These are phyloP conservation scores for Paedocypris sp. DNA, from an alignment of 2,113 vertebrate genomes.

Conservation along the genomic window DNA sequence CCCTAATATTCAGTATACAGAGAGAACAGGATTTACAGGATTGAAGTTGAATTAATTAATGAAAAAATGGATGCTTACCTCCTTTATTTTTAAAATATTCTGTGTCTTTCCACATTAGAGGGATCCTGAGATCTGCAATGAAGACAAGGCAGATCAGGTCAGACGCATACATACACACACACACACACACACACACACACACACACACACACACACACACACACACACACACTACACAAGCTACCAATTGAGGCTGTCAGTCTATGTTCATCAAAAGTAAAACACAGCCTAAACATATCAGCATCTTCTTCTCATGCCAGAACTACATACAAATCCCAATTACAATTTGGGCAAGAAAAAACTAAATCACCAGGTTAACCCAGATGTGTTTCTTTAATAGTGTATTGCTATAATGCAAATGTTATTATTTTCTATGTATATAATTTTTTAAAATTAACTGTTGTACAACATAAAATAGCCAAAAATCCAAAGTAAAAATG, in stretches of 20 bases:
- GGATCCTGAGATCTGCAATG: slow-evolving; percentile 81
- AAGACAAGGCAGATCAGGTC: slow-evolving; percentile 10
- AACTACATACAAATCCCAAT: neutral
- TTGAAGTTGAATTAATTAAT: too few species aligned
- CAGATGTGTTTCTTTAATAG: too few species aligned
- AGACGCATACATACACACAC: slow-evolving; percentile 3
- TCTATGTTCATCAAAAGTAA: slow-evolving; percentile 2
- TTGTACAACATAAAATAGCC: too few species aligned
- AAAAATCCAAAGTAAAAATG: too few species aligned
- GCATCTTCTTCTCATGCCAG: neutral
- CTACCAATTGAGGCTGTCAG: neutral
- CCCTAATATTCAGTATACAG: too few species aligned
- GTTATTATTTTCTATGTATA: too few species aligned
- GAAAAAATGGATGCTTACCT: slow-evolving; percentile 56
- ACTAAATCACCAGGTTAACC: too few species aligned
- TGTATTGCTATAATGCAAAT: too few species aligned
- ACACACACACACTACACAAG: neutral
- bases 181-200: slow-evolving; percentile 10
- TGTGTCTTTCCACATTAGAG: slow-evolving; percentile 95
- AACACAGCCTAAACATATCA: neutral
- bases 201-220: slow-evolving; percentile 16
- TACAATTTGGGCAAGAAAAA: neutral
- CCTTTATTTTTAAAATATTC: slow-evolving; percentile 97
- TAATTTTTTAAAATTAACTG: too few species aligned
- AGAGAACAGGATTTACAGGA: too few species aligned